Evolutionary conservation across 1,140 invertebrate genomes (phyloP).

Genomic region (Stegodyphus mimosarum): DNA sequence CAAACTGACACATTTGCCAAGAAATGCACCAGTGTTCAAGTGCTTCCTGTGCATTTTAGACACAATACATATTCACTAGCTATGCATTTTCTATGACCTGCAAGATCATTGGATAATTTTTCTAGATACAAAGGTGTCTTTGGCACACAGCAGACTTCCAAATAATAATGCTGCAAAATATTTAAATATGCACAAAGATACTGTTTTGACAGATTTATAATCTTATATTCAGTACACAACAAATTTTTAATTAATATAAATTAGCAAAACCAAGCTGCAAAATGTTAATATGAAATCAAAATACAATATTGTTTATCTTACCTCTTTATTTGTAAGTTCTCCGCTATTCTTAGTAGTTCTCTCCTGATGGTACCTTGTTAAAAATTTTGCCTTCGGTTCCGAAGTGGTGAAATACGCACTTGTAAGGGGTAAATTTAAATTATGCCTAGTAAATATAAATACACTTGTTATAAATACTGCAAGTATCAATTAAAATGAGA

Average conservation of each 20-base stretch:
- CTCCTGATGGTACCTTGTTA: conserved; percentile 74
- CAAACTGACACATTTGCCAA: no score
- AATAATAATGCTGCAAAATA: background rate
- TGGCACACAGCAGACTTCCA: no score
- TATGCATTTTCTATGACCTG: no score
- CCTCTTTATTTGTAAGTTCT: conserved; percentile 68
- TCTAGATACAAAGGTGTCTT: no score
- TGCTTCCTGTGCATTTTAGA: no score
- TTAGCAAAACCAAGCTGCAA: no score
- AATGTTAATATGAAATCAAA: background rate
- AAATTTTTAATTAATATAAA: no score
- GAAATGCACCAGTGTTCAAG: no score
- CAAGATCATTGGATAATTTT: no score
- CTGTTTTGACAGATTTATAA: background rate
- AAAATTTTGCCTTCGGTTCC: conserved; percentile 77
- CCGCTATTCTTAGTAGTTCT: conserved; percentile 68
- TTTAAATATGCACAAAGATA: background rate
- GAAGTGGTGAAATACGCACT: conserved; percentile 78
- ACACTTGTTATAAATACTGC: background rate
- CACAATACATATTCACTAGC: no score
- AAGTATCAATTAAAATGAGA: background rate
- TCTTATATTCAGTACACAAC: no score
- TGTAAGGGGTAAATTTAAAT: conserved; percentile 72
- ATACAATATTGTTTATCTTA: conserved; percentile 38
- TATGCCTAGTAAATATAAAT: conserved; percentile 62